Evolutionary conservation across 2,113 vertebrate species (phyloP), one percentile per base, ranked within the genome.

Genomic region (Onychostruthus taczanowskii): DNA sequence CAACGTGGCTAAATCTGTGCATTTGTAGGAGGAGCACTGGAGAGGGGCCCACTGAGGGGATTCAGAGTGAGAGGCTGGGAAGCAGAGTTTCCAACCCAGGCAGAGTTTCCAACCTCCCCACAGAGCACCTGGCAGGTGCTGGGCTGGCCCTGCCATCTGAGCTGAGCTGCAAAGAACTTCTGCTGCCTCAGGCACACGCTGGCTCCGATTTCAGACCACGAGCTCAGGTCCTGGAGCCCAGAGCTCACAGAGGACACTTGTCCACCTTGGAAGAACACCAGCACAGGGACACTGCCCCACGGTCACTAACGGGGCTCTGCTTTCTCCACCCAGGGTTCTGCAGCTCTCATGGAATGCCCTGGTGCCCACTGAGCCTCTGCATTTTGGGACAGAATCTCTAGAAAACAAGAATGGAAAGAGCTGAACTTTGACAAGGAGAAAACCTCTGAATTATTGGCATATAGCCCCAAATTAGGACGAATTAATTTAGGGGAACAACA

Each of bases 351-450:
- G 33, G 19, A 94, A 69, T 46, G 56, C 93, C 94, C 76, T 47
- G 91, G 96, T 56, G 94, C 94, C 89, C 97, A 88, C 85, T 84
- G 95, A 95, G 97, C 86, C 96, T 95, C 53, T 86, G 95, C 55
- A 47, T 72, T 96, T 86, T 95, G 96, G 96, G 94, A 84, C 88
- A 94, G 75, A 95, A 70, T 41, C 88, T 94, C 96, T 93, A 92
- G 66, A 96, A 92, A 86, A 95, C 16, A 83, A 91, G 95, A 96
- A 87, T 0, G 90, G 94, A 81, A 58, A 94, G 43, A 91, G 87
- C 55, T 68, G 84, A 91, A 84, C 30, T 92, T 75, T 90, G 94
- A 89, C 55, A 73, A 79, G 15, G 53, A 69, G 69, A 72, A 84
- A 76, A 20, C 21, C 26, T 59, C 76, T 50, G 66, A 8, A 47